These are phyloP conservation scores for Agrotis exclamationis DNA, from an alignment of 2,888 invertebrate species.

Conservation along the genomic window DNA sequence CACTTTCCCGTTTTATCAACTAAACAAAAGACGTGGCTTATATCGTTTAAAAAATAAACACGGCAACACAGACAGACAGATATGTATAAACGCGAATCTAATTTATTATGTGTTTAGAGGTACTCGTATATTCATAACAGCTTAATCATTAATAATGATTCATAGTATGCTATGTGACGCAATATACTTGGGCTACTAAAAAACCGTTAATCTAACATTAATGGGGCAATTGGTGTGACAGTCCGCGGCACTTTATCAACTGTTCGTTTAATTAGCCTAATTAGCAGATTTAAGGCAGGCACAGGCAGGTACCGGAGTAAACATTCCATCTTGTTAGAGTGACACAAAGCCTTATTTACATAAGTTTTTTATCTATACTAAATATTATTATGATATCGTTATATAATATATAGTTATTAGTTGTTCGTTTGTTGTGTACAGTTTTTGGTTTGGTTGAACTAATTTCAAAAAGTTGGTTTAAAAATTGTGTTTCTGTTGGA, in stretches of 20 bases:
- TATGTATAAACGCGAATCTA: background rate
- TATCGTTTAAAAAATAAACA: too few relatives aligned
- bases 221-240: conserved; percentile 23
- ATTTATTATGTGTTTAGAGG: background rate
- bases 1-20: too few relatives aligned
- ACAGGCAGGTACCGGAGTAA: background rate
- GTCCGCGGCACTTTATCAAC: conserved; percentile 30
- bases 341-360: conserved; percentile 16
- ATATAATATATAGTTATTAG: too few relatives aligned
- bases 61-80: background rate
- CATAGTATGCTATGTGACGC: conserved; percentile 3
- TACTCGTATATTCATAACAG: background rate
- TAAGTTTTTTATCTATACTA: background rate
- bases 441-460: too few relatives aligned
- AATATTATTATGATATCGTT: too few relatives aligned
- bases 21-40: too few relatives aligned
- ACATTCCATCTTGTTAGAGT: background rate
- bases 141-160: conserved; percentile 9
- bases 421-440: too few relatives aligned
- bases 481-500: too few relatives aligned
- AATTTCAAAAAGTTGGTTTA: too few relatives aligned
- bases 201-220: conserved; percentile 10
- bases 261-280: conserved; percentile 30
- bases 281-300: conserved; percentile 18
- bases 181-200: background rate